Evolutionary conservation across 2,888 invertebrate genomes (phyloP), one percentile per base, ranked within the genome.

Genomic region (Anorthoa munda): DNA sequence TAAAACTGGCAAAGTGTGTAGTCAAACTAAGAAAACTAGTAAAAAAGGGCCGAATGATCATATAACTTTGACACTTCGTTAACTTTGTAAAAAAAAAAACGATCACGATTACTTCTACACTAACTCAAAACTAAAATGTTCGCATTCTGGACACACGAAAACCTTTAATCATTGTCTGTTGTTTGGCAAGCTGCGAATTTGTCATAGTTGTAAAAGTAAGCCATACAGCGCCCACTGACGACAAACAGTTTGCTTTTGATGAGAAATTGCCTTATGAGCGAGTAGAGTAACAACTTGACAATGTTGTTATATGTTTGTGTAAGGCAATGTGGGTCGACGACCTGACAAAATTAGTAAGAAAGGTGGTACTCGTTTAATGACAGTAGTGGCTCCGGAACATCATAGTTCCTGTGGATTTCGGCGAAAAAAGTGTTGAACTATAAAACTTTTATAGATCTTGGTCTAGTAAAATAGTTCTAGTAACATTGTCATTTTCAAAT

Each of bases 251-350:
- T 26, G 9, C 0, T 13, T 46, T 68, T 66, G 46, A 69, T 66
- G 55, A 48, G 66, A 72, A 81, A 66, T 66, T 56, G 21, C 72
- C 72, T 18, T 72, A 63, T 21, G 4, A 31, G 58, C 12, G 17
- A 31, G 39, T 23, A 59, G 39, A 64, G 46, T 31, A 31, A 39
- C 18, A 56, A 23, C 9, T 51, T 15, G 17, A 59, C 21, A 31
- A 39, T 60, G n/a, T 59, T 53, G 21, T 75, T 58, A 21, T 45
- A 26, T 66, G 17, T 45, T 39, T 66, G 17, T 61, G 58, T 68
- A 70, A 61, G 61, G 64, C 18, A 17, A 70, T 55, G 23, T 65
- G 1, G 60, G 74, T 70, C 70, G 13, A 71, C 2, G 60, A 81
- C 70, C 81, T 72, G 7, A 67, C n/a, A 13, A 73, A 53, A 74